Percentiles rank a stretch among this genome's conserved stretches.
These are phyloP conservation scores for Paragorgia papillata DNA, from an alignment of 92 coral and sea anemone species.

Conservation along the genomic window DNA sequence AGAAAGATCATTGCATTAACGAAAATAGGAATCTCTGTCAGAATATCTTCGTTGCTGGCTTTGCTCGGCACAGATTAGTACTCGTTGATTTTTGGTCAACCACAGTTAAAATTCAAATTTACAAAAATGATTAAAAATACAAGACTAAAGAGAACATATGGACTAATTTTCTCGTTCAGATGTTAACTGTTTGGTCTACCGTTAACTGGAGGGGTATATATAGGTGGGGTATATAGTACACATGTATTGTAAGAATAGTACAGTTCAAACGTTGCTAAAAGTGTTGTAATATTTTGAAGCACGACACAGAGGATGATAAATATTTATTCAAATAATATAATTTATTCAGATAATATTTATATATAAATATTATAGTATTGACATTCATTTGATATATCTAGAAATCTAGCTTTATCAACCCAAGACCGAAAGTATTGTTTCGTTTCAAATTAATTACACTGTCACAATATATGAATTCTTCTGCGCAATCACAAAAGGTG, in stretches of 20 bases:
- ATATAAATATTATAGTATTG: too few relatives aligned
- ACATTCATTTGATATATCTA: too few relatives aligned
- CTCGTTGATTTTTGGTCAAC: conserved; percentile 27
- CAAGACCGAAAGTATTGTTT: too few relatives aligned
- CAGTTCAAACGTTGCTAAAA: neutral
- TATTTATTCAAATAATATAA: too few relatives aligned
- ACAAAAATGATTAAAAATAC: conserved; percentile 33
- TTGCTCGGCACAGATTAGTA: neutral
- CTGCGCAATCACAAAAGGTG: neutral
- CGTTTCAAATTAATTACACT: too few relatives aligned
- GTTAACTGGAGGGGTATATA: neutral
- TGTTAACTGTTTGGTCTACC: conserved; percentile 10
- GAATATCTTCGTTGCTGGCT: neutral
- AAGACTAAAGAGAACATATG: conserved; percentile 26
- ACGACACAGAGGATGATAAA: neutral
- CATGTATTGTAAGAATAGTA: neutral
- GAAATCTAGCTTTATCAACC: too few relatives aligned
- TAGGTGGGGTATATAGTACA: too few relatives aligned
- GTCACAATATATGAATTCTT: too few relatives aligned
- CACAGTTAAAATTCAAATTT: conserved; percentile 45
- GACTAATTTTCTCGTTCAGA: neutral
- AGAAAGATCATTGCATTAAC: neutral
- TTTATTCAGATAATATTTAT: too few relatives aligned
- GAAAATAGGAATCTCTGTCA: neutral
- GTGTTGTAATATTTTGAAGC: neutral